Evolutionary conservation across 1,140 invertebrate genomes (phyloP).

Genomic region (Achatina immaculata): DNA sequence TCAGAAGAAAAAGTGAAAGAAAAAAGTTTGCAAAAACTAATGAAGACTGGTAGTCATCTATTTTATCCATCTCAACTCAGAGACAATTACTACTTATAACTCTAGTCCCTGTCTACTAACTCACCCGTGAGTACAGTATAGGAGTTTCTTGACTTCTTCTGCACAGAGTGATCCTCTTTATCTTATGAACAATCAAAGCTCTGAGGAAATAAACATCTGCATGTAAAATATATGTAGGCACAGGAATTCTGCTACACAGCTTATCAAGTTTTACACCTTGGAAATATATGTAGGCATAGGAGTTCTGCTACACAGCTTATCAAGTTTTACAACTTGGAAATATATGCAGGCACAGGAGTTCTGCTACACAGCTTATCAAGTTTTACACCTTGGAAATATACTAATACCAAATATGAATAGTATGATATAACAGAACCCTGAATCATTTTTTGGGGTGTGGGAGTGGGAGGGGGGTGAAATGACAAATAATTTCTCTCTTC

Average conservation of each 20-base stretch:
- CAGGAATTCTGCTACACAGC: background rate
- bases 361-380: background rate
- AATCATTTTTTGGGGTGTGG: too few species aligned
- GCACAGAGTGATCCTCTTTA: slow-evolving; percentile 28
- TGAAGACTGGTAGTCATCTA: too few species aligned
- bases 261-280: background rate
- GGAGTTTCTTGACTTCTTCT: slow-evolving; percentile 17
- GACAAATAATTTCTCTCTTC: too few species aligned
- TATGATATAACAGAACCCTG: too few species aligned
- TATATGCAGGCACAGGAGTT: background rate
- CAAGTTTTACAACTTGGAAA: background rate
- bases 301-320: too few species aligned
- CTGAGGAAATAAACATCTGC: slow-evolving; percentile 8
- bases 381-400: too few species aligned
- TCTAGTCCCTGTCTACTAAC: background rate
- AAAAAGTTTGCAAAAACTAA: too few species aligned
- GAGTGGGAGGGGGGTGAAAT: too few species aligned
- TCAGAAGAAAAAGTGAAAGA: background rate
- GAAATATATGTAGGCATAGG: background rate
- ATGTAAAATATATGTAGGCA: background rate
- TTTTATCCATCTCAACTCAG: background rate
- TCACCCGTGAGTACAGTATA: slow-evolving; percentile 36
- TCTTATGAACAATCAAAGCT: slow-evolving; percentile 12
- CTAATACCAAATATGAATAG: too few species aligned
- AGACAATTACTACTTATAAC: background rate